Conservation (phyloP, 2,113 vertebrate species). For the Carassius carassius region DNA sequence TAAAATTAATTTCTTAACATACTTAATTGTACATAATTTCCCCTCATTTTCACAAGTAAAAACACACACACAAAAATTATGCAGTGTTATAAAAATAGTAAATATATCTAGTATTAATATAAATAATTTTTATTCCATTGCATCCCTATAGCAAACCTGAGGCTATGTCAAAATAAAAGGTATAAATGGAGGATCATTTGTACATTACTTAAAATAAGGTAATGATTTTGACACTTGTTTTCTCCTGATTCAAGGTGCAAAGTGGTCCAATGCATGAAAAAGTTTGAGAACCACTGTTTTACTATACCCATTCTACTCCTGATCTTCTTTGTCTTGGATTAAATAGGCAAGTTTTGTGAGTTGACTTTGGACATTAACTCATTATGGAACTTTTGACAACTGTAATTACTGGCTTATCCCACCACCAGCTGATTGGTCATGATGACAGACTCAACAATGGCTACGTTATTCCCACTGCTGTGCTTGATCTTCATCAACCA, state of each 20-base stretch:
- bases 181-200: neutral
- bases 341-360: neutral
- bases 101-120: too few species aligned
- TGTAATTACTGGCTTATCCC: neutral
- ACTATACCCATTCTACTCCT: too few species aligned
- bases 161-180: neutral
- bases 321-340: too few species aligned
- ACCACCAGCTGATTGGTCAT: slow-evolving; percentile 17
- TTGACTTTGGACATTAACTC: neutral
- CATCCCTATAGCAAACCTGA: neutral
- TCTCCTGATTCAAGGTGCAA: neutral
- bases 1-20: too few species aligned
- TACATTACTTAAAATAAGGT: neutral
- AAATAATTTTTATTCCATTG: neutral
- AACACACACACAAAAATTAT: too few species aligned
- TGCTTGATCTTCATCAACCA: slow-evolving; percentile 29
- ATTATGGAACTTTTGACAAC: neutral
- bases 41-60: too few species aligned
- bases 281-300: too few species aligned
- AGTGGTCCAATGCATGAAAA: neutral
- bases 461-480: slow-evolving; percentile 19
- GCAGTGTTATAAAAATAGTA: too few species aligned
- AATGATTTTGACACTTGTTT: neutral
- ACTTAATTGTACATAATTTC: too few species aligned
- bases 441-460: neutral